Percentiles rank a stretch among this genome's conserved stretches.
These are phyloP conservation scores for Halichoerus grypus DNA, from an alignment of 2,113 vertebrate genomes.

Conservation along the genomic window DNA sequence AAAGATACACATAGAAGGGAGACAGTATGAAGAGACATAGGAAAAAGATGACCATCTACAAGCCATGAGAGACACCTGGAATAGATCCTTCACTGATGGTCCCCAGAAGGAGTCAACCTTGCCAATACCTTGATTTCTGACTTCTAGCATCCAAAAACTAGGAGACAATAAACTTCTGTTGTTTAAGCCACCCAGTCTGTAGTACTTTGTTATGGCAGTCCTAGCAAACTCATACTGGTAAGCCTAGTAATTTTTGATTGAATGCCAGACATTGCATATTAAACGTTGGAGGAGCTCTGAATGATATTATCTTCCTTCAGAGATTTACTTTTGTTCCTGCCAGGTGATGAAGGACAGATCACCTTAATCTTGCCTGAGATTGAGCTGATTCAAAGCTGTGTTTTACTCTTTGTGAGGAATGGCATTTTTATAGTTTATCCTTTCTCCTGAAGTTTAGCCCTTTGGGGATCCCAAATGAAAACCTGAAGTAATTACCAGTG, in stretches of 20 bases:
- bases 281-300: slow-evolving; percentile 57
- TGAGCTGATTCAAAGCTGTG: slow-evolving; percentile 51
- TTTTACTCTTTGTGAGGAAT: slow-evolving; percentile 61
- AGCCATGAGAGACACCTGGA: background rate
- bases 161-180: slow-evolving; percentile 39
- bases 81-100: background rate
- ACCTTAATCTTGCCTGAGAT: slow-evolving; percentile 51
- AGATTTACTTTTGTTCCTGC: slow-evolving; percentile 67
- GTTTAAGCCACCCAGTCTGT: background rate
- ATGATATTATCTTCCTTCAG: slow-evolving; percentile 59
- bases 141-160: background rate
- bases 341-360: slow-evolving; percentile 62
- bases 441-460: slow-evolving; percentile 63
- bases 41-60: background rate
- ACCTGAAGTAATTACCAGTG: slow-evolving; percentile 68
- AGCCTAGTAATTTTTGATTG: slow-evolving; percentile 43
- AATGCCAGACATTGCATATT: slow-evolving; percentile 53
- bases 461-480: slow-evolving; percentile 78
- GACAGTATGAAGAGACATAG: background rate
- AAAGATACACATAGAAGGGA: background rate
- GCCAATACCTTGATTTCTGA: background rate
- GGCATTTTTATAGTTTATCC: slow-evolving; percentile 65
- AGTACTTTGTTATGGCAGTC: slow-evolving; percentile 29
- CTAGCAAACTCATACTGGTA: slow-evolving; percentile 57
- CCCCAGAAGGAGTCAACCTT: background rate